Evolutionary conservation across 2,888 invertebrate genomes (phyloP).

Genomic region (Pardosa pseudoannulata): DNA sequence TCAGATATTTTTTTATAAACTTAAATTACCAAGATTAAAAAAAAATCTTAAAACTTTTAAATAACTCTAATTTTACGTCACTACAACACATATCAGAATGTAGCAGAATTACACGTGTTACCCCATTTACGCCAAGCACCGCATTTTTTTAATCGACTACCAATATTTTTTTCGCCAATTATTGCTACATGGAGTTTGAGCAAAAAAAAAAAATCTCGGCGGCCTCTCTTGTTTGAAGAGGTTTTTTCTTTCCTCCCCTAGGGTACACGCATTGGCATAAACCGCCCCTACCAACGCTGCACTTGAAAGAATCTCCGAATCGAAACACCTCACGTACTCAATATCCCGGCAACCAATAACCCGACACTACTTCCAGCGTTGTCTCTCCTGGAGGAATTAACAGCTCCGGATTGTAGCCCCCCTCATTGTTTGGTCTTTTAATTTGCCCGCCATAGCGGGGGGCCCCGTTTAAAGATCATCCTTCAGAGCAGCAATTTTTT

Average conservation of each 20-base stretch:
- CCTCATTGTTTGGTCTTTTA: conserved; percentile 55
- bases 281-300: neutral
- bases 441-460: conserved; percentile 31
- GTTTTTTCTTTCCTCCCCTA: neutral
- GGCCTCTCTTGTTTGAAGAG: neutral
- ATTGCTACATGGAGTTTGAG: too few relatives aligned
- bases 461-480: conserved; percentile 29
- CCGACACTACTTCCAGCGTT: neutral
- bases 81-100: too few relatives aligned
- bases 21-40: too few relatives aligned
- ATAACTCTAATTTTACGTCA: too few relatives aligned
- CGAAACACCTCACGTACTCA: neutral
- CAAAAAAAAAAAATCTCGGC: neutral
- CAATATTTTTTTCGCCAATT: too few relatives aligned
- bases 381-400: conserved; percentile 4
- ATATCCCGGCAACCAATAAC: conserved; percentile 9
- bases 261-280: too few relatives aligned
- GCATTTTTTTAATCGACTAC: too few relatives aligned
- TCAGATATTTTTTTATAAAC: too few relatives aligned
- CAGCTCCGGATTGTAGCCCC: conserved; percentile 25
- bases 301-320: neutral
- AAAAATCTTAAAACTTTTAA: too few relatives aligned
- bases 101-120: too few relatives aligned
- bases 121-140: too few relatives aligned
- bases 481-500: neutral